Evolutionary conservation across 2,797 vertebrate genomes (phyloP).

Genomic region (Sebastes umbrosus): DNA sequence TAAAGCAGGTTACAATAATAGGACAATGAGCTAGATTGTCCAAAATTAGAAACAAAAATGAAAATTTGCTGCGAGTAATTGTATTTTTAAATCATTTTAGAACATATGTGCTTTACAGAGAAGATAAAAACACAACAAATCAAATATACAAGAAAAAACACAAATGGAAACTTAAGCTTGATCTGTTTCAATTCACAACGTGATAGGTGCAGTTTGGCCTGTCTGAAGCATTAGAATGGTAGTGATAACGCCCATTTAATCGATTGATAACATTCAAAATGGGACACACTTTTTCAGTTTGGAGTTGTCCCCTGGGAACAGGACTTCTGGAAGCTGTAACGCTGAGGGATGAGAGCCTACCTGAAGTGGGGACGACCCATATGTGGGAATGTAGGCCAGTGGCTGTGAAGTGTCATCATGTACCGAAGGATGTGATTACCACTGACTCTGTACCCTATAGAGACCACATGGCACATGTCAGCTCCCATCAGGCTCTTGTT

Average conservation of each 20-base stretch:
- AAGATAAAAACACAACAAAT: neutral
- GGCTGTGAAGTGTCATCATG: neutral
- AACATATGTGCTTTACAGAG: neutral
- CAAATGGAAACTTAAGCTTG: no score
- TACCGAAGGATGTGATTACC: slow-evolving; percentile 19
- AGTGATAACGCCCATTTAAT: no score
- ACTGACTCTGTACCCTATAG: slow-evolving; percentile 14
- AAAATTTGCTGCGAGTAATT: no score
- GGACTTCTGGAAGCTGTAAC: slow-evolving; percentile 6
- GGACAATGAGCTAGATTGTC: neutral
- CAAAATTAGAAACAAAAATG: neutral
- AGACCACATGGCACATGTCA: slow-evolving; percentile 16
- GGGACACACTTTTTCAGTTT: neutral
- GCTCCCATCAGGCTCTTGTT: slow-evolving; percentile 13
- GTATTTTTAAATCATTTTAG: neutral
- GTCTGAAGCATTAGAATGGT: no score
- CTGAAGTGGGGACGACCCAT: slow-evolving; percentile 50
- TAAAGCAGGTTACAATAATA: neutral
- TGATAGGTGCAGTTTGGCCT: no score
- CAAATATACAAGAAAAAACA: neutral
- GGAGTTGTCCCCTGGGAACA: neutral
- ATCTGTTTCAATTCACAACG: no score
- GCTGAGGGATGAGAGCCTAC: slow-evolving; percentile 15
- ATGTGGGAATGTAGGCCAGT: slow-evolving; percentile 26
- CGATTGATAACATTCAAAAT: no score